phyloP scores from a whole-genome alignment of 1,140 invertebrate genomes.

The Trachymyrmex cornetzi region DNA sequence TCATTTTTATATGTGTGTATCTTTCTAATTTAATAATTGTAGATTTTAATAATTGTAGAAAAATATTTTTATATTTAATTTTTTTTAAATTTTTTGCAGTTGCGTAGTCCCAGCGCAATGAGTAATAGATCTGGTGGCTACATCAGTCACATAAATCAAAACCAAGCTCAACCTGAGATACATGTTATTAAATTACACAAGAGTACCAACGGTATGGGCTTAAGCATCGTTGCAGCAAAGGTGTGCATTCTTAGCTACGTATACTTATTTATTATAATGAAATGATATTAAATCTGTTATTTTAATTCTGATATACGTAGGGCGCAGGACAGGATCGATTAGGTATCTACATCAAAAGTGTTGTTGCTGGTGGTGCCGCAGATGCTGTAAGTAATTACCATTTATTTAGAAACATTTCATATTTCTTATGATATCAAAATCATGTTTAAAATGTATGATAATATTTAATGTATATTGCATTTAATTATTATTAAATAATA shows the following conservation, averaged over 20 bases:
- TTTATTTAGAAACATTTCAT: conserved; percentile 7
- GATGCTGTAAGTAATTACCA: conserved; percentile 90
- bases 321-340: conserved; percentile 96
- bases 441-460: not conserved
- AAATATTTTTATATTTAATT: conserved; percentile 7
- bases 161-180: conserved; percentile 90
- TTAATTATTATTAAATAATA: conserved; percentile 3
- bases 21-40: conserved; percentile 9
- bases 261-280: conserved; percentile 18
- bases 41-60: not conserved
- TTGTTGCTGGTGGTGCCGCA: conserved; percentile 97
- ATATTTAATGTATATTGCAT: not conserved
- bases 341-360: conserved; percentile 99
- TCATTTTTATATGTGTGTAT: not conserved
- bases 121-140: conserved; percentile 88
- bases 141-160: conserved; percentile 77
- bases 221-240: conserved; percentile 97
- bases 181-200: conserved; percentile 96
- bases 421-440: not conserved
- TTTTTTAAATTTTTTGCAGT: conserved; percentile 83
- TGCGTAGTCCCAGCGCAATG: conserved; percentile 89
- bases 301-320: conserved; percentile 85
- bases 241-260: conserved; percentile 82
- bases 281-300: not conserved
- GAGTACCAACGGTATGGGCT: conserved; percentile 96